phyloP scores from a whole-genome alignment of 2,888 invertebrate genomes.

The Dicyrtoma fusca region DNA sequence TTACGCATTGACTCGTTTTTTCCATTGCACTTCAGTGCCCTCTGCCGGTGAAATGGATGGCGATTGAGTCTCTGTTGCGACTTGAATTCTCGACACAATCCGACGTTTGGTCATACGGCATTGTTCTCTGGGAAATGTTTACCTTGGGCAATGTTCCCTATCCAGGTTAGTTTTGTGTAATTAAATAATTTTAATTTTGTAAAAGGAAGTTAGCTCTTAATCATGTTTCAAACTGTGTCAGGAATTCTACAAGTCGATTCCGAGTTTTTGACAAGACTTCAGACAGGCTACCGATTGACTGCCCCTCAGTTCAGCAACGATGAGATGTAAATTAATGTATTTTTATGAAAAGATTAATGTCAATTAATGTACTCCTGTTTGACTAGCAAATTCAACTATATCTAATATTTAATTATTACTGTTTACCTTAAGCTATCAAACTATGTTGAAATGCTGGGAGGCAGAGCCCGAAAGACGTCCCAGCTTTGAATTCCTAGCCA shows the following conservation, averaged over 20 bases:
- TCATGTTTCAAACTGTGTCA: too few relatives aligned
- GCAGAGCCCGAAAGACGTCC: slow-evolving; percentile 11
- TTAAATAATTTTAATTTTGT: too few relatives aligned
- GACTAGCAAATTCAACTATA: too few relatives aligned
- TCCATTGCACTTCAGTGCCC: too few relatives aligned
- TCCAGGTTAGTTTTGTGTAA: slow-evolving; percentile 20
- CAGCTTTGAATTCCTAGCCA: not conserved
- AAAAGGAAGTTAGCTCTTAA: too few relatives aligned
- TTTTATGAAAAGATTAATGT: not conserved
- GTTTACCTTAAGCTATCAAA: not conserved
- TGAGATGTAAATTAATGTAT: not conserved
- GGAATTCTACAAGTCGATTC: not conserved
- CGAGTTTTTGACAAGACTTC: not conserved
- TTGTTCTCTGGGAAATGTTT: slow-evolving; percentile 35
- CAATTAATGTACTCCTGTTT: too few relatives aligned
- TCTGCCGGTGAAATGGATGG: slow-evolving; percentile 39
- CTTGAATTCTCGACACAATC: slow-evolving; percentile 34
- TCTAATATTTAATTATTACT: too few relatives aligned
- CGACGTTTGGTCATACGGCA: slow-evolving; percentile 36
- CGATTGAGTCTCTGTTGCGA: slow-evolving; percentile 31
- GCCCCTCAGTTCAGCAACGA: not conserved
- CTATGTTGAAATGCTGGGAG: slow-evolving; percentile 11
- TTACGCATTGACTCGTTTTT: too few relatives aligned
- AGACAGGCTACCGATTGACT: not conserved
- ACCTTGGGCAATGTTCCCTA: slow-evolving; percentile 33